These are phyloP conservation scores for Drosophila melanosoma DNA, from an alignment of 2,888 invertebrate species.

Conservation along the genomic window DNA sequence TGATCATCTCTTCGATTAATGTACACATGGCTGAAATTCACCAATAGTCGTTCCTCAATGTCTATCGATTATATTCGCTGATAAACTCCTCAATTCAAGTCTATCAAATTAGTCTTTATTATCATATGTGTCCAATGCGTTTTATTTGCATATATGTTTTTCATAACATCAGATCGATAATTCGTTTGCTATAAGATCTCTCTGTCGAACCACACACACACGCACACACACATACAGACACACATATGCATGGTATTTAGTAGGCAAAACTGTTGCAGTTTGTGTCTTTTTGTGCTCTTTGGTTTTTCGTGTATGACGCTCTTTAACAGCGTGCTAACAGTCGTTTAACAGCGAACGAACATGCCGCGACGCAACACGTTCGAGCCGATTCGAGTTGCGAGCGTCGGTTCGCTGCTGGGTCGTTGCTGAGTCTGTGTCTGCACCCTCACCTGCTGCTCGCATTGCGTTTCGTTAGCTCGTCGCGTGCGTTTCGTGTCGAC, in stretches of 20 bases:
- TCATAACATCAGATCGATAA: not conserved
- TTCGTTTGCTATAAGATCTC: not conserved
- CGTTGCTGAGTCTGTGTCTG: conserved; percentile 43
- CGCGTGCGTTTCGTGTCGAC: conserved; percentile 76
- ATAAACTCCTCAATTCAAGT: not conserved
- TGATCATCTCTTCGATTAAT: too few relatives aligned
- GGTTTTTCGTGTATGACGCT: not conserved
- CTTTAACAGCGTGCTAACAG: conserved; percentile 32
- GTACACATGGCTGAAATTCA: too few relatives aligned
- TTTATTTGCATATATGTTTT: not conserved
- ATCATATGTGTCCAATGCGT: not conserved
- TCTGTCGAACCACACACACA: not conserved
- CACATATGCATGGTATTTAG: not conserved
- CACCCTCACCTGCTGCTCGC: conserved; percentile 64
- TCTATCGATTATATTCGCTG: not conserved
- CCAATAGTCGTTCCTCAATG: not conserved
- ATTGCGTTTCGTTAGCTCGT: conserved; percentile 78
- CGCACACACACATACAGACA: not conserved
- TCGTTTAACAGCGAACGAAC: conserved; percentile 27
- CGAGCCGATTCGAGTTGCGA: conserved; percentile 51
- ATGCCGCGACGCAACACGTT: conserved; percentile 37
- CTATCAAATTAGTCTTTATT: not conserved
- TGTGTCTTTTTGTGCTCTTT: conserved; percentile 1
- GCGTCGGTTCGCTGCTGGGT: conserved; percentile 20
- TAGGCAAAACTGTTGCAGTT: not conserved